Base-by-base conservation (phyloP, 2,888 invertebrate genomes). In the Drosophila colorata region DNA sequence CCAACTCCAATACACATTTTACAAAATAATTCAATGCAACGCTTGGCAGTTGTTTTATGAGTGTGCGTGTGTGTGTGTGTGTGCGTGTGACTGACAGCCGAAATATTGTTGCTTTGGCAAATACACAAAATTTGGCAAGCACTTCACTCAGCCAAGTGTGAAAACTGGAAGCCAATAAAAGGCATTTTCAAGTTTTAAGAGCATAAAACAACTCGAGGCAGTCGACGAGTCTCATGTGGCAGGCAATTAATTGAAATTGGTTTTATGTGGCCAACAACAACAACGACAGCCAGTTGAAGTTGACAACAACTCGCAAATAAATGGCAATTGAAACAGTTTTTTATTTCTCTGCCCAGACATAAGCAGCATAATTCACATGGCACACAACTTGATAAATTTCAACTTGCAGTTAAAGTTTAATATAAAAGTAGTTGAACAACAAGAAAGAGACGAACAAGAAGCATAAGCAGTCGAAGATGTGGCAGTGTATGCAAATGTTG, bases 241-340 rank as follows among this genome's bases (percentile, higher is more conserved):
- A 63, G 60, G 51, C 74, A 78, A 80, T 79, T 81, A 78, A 82
- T 84, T 82, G 77, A 71, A 81, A 81, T 81, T 80, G 80, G 63
- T 69, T 82, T 68, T 69, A 40, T 70, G 49, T 47, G 64, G 49
- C 44, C 41, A 56, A 63, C 52, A 43, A 0, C 18, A 40, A n/a
- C 18, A 40, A n/a, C 9, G 31, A 6, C n/a, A 38, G 3, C 16
- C 47, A 52, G 44, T 52, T 52, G 51, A 60, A 69, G 40, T 56
- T 59, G 46, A 59, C 56, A 80, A 68, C 57, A 48, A 58, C 11
- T 52, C 46, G 35, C 31, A 66, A 69, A 76, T 74, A 63, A 81
- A 77, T 61, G 60, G 65, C 75, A 81, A 75, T 76, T 78, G 73
- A 63, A 69, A 60, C 65, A 57, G 33, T 38, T 18, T 9, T 37